Evolutionary conservation across 37 sponge, comb jelly and placozoan species (phyloP), one percentile per base, ranked within the genome.

Genomic region (Diacarnus erythraeanus): DNA sequence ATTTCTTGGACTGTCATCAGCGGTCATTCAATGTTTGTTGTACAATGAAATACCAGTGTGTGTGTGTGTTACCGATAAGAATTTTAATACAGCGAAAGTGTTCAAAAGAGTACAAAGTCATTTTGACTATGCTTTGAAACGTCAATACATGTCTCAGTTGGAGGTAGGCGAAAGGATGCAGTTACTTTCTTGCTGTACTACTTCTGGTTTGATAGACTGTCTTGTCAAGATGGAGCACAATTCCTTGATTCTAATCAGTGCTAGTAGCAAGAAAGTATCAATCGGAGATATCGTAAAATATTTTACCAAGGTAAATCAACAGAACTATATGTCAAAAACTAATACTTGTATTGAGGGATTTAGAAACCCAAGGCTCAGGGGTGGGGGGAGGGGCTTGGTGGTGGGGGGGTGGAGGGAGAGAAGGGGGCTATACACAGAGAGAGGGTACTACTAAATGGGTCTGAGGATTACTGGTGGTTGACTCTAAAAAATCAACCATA

Each of bases 91-190:
- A 25, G 58, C 72, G 26, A 60, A 0, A 20, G 54, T 64, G 54
- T 34, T 9, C 5, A 57, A 33, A 17, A 1, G 12, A 1, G 68
- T 86, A 2, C 34, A 54, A 60, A 23, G 79, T 21, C 71, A 77
- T 33, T 88, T 82, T 36, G 57, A 33, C 21, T 88, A 88, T 59
- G 41, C 83, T 30, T 34, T 88, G 1, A 69, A 71, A 57, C 27
- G 64, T 61, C 77, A 82, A 17, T 64, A 77, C 78, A 31, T 76
- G 66, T 40, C 74, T 20, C 12, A 34, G 31, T 64, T 69, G 38
- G 66, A 77, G 40, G 83, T 88, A 20, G 38, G 57, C 2, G 57
- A 60, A 0, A 59, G 67, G 63, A 72, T 80, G 81, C 30, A 66
- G 31, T 22, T 26, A 56, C 23, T 79, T 31, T 34, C 9, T 6